phyloP scores from a whole-genome alignment of 1,140 invertebrate genomes.

The Leguminivora glycinivorella region DNA sequence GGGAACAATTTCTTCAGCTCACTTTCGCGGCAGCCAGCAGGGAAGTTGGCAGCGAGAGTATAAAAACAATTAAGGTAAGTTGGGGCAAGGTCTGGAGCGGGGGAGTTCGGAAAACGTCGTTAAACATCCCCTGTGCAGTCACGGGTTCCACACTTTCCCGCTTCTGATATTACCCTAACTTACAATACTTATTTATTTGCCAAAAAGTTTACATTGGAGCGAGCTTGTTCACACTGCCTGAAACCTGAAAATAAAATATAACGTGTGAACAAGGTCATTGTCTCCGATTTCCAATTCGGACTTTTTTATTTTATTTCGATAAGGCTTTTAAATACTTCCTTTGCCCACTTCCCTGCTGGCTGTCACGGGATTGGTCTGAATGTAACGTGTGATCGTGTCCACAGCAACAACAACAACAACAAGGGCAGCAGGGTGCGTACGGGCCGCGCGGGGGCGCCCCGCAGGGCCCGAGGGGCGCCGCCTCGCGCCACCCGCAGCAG shows the following conservation, averaged over 20 bases:
- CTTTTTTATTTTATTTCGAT: constrained; percentile 11
- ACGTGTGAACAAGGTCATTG: constrained; percentile 3
- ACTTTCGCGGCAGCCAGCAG: constrained; percentile 11
- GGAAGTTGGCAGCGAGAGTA: constrained; percentile 17
- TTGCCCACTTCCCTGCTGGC: constrained; percentile 20
- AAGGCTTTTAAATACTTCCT: constrained; percentile 14
- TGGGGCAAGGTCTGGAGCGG: constrained; percentile 15
- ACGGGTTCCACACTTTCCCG: constrained; percentile 11
- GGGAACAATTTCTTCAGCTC: constrained; percentile 18
- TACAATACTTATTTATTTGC: constrained; percentile 13
- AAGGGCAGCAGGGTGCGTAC: constrained; percentile 53
- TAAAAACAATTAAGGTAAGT: constrained; percentile 17
- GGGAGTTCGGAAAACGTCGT: constrained; percentile 10
- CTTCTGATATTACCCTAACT: constrained; percentile 8
- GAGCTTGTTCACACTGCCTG: constrained; percentile 1
- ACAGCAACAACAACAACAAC: constrained; percentile 36
- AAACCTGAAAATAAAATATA: neutral
- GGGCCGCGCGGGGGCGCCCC: constrained; percentile 54
- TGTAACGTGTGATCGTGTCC: constrained; percentile 9
- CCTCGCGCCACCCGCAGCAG: constrained; percentile 60
- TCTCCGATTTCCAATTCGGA: neutral
- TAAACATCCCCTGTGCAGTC: neutral
- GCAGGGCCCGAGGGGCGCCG: constrained; percentile 52
- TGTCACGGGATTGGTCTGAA: constrained; percentile 17
- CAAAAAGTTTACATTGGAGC: neutral